Conservation (phyloP, 2,888 invertebrate species). For the Pegoplata infirma region DNA sequence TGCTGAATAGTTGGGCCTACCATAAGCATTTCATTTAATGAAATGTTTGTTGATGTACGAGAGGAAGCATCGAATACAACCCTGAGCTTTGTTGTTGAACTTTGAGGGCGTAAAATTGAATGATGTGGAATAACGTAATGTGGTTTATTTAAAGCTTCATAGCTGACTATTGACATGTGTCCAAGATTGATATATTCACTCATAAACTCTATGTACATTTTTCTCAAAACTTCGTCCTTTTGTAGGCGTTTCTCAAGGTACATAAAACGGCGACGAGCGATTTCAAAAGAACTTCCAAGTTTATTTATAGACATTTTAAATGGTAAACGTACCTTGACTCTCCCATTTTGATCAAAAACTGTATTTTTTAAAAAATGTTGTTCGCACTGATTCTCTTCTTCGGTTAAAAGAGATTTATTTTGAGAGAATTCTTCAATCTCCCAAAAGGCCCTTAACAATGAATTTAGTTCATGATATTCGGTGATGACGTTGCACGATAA, state of each 20-base stretch:
- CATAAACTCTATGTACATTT: constrained; percentile 11
- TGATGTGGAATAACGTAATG: constrained; percentile 31
- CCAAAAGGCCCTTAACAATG: too few species aligned
- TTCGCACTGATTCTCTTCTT: too few species aligned
- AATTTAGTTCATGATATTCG: too few species aligned
- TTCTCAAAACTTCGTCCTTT: background rate
- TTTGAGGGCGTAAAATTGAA: constrained; percentile 32
- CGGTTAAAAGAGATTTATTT: too few species aligned
- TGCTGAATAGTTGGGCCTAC: constrained; percentile 32
- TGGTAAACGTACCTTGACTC: background rate
- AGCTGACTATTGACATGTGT: too few species aligned
- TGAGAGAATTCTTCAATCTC: too few species aligned
- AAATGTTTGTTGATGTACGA: too few species aligned
- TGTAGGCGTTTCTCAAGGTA: background rate
- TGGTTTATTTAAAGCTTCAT: constrained; percentile 13
- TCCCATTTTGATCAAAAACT: too few species aligned
- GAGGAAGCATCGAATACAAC: too few species aligned
- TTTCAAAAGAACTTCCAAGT: constrained; percentile 13
- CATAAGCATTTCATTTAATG: constrained; percentile 1
- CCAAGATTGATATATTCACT: background rate
- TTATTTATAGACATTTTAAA: constrained; percentile 1
- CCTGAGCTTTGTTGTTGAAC: constrained; percentile 37
- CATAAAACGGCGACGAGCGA: constrained; percentile 6
- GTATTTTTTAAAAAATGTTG: too few species aligned
- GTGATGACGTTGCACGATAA: background rate